Evolutionary conservation across 2,113 vertebrate species (phyloP), one percentile per base, ranked within the genome.

Genomic region (Corydoras maculifer): DNA sequence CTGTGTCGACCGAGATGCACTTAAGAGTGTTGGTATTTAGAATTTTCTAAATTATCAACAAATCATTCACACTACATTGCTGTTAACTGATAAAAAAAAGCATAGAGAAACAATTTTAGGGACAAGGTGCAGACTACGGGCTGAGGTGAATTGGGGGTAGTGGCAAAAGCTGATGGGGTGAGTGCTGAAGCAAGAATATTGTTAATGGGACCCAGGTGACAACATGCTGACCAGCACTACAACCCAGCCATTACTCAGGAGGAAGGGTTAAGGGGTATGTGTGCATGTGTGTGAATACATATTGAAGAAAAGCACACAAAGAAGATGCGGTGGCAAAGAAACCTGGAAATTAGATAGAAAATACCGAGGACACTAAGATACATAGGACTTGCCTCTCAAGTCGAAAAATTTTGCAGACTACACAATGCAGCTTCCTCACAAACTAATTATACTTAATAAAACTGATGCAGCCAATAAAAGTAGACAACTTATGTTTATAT

Each of bases 201-300:
- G 73, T 80, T 87, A 89, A 90, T 86, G 81, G 84, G 82, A 87
- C 84, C 83, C 85, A 88, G 86, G 87, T 91, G 87, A 88, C 86
- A 84, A 86, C 85, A 81, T 87, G 85, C 87, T 86, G 87, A 87
- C 85, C 87, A 87, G 79, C 84, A 81, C 70, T 82, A 82, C 78
- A 81, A 83, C 82, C 80, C 81, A 82, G 81, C 79, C 77, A 86
- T 86, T 86, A 86, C 81, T 84, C 81, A 79, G 81, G 79, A 79
- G 79, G 72, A 74, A 78, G 67, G 75, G 81, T 75, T 73, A 75
- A 71, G 74, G 57, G 48, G 62, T 63, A 70, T 51, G 62, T 51
- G 69, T 43, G 69, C 68, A 69, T 68, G 62, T 64, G 68, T 67
- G 60, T 70, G 69, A 25, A 25, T 25, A 25, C 18, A 25, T 25